Percentiles rank a stretch among this genome's conserved stretches.
Conservation (phyloP, 2,113 vertebrate genomes). For the Caranx melampygus region DNA sequence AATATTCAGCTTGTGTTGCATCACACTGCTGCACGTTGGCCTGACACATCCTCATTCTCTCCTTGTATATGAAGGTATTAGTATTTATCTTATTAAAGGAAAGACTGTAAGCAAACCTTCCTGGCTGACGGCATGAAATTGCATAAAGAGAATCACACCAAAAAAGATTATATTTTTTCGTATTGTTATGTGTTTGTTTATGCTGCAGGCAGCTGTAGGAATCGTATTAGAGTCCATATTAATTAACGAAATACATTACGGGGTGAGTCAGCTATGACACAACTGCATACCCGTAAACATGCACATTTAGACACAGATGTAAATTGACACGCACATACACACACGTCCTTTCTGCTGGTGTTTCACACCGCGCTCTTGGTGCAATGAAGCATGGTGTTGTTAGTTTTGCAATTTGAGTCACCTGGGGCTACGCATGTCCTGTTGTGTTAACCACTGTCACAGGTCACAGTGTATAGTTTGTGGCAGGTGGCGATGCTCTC, state of each 20-base stretch:
- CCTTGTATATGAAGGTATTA: background rate
- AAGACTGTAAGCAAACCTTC: background rate
- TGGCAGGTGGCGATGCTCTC: constrained; percentile 70
- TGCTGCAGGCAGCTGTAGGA: constrained; percentile 35
- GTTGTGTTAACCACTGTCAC: constrained; percentile 71
- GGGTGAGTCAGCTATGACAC: constrained; percentile 41
- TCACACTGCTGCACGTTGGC: background rate
- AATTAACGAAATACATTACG: constrained; percentile 29
- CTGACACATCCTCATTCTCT: background rate
- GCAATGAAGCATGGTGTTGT: constrained; percentile 75
- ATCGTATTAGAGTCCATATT: constrained; percentile 34
- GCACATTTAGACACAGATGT: constrained; percentile 33
- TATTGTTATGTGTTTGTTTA: constrained; percentile 16
- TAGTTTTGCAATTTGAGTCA: constrained; percentile 77
- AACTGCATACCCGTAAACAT: constrained; percentile 37
- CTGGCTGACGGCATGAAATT: background rate
- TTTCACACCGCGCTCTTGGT: constrained; percentile 60
- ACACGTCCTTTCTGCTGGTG: constrained; percentile 49
- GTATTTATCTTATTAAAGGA: background rate
- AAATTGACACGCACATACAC: constrained; percentile 31
- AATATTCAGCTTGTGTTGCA: no score
- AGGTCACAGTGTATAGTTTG: constrained; percentile 41
- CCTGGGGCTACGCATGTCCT: constrained; percentile 76
- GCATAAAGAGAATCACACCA: background rate
- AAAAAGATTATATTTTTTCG: background rate